These are phyloP conservation scores for Leptothorax acervorum DNA, from an alignment of 2,888 invertebrate genomes.

Conservation along the genomic window DNA sequence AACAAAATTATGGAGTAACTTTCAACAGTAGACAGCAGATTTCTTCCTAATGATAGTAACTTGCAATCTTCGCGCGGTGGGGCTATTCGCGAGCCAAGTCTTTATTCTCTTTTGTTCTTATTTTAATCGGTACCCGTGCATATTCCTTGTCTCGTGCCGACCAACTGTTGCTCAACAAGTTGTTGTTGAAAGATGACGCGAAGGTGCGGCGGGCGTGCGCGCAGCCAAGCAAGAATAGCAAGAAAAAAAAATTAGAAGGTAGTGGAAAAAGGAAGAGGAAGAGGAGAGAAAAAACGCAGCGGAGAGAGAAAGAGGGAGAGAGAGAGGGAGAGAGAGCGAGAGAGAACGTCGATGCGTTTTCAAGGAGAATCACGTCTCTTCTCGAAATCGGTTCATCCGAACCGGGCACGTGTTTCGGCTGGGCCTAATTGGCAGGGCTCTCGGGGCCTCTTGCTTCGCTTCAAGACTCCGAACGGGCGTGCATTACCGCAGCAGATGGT, in stretches of 20 bases:
- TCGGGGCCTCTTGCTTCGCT: conserved; percentile 63
- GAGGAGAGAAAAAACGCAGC: conserved; percentile 41
- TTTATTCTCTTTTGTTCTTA: conserved; percentile 28
- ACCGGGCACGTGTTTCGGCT: conserved; percentile 80
- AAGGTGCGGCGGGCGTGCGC: conserved; percentile 49
- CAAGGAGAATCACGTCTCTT: conserved; percentile 55
- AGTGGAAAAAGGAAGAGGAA: conserved; percentile 12
- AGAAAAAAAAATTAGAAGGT: conserved; percentile 54
- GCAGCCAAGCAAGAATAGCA: conserved; percentile 51
- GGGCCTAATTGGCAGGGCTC: conserved; percentile 78
- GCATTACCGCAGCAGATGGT: conserved; percentile 81
- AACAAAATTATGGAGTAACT: not conserved
- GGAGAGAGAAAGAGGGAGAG: conserved; percentile 24
- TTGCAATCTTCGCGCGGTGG: conserved; percentile 10
- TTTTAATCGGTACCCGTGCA: conserved; percentile 24
- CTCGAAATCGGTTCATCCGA: conserved; percentile 71
- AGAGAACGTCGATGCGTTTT: conserved; percentile 42
- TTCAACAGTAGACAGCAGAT: not conserved
- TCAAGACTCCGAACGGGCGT: conserved; percentile 70
- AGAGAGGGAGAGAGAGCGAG: not conserved
- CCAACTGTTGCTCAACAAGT: conserved; percentile 71
- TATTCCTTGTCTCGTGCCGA: conserved; percentile 59
- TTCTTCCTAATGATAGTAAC: not conserved
- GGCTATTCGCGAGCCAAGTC: conserved; percentile 26
- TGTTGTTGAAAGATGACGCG: conserved; percentile 66